Evolutionary conservation across 1,140 invertebrate species (phyloP), one percentile per base, ranked within the genome.

Genomic region (Lerema accius): DNA sequence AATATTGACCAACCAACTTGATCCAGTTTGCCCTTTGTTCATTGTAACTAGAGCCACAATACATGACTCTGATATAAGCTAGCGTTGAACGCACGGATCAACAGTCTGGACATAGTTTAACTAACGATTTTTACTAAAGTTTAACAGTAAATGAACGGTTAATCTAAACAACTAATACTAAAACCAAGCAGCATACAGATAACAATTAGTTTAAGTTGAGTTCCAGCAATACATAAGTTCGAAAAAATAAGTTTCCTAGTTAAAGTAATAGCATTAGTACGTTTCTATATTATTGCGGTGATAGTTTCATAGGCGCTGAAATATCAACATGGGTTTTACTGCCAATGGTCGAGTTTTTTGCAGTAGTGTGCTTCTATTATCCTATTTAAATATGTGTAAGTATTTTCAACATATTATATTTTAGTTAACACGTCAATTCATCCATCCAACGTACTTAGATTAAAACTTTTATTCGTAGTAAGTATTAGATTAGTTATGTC

Each of bases 1-100:
- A 66, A 46, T 51, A 65, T 67, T 61, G 49, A 58, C 4, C 28
- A 86, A 73, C 80, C 74, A 69, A 82, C 67, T 56, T 49, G 50
- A 81, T 75, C 83, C 73, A 80, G 81, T 81, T 84, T 39, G 60
- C 73, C 75, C 69, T 81, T 86, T 80, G 74, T 82, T 39, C 46
- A 23, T 49, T 56, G 32, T 10, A 28, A 13, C 32, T 59, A 11
- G n/a, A 65, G 7, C 48, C 59, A 73, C 66, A 72, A 71, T 64
- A 39, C 50, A 28, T 64, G 62, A 45, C 39, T 60, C 56, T 63
- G 64, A 76, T 83, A 84, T 84, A 86, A 72, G 58, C 62, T 66
- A 53, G 60, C 40, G 48, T 59, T 63, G 49, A 49, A 46, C 46
- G 51, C 32, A 58, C 58, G 16, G 37, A 56, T 28, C 42, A 32